A percentile compares a stretch with the other conserved stretches of the same genome.
These are phyloP conservation scores for Helobdella robusta DNA, from an alignment of 2,888 invertebrate genomes.

Conservation along the genomic window DNA sequence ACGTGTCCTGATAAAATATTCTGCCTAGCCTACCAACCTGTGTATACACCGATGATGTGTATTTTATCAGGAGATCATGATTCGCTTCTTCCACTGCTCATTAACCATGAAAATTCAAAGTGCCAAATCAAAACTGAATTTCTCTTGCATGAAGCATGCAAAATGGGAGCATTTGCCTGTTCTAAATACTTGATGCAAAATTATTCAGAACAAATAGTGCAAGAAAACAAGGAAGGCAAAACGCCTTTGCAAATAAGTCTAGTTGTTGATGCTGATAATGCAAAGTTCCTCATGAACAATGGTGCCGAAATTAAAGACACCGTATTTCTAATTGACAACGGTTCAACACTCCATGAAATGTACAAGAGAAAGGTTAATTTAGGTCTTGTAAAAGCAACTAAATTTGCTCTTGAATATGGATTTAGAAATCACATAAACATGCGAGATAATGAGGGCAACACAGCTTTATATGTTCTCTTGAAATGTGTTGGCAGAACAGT, in stretches of 20 bases:
- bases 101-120: conserved; percentile 47
- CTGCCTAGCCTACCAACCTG: conserved; percentile 40
- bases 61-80: conserved; percentile 44
- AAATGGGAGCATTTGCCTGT: conserved; percentile 56
- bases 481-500: conserved; percentile 35
- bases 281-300: conserved; percentile 53
- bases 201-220: conserved; percentile 35
- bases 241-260: conserved; percentile 36
- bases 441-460: conserved; percentile 65
- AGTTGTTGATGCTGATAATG: conserved; percentile 65
- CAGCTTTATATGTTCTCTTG: conserved; percentile 53
- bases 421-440: conserved; percentile 63
- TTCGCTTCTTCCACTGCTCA: conserved; percentile 39
- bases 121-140: conserved; percentile 42
- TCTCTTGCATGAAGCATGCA: conserved; percentile 49
- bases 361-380: conserved; percentile 50
- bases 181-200: conserved; percentile 42
- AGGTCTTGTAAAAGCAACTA: conserved; percentile 60
- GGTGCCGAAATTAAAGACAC: conserved; percentile 55
- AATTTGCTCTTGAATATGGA: conserved; percentile 63
- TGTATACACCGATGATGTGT: conserved; percentile 44
- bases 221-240: conserved; percentile 34
- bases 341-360: conserved; percentile 46
- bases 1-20: conserved; percentile 39
- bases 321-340: conserved; percentile 33